These are phyloP conservation scores for Gymnocypris eckloni DNA, from an alignment of 2,797 vertebrate species.

Conservation along the genomic window DNA sequence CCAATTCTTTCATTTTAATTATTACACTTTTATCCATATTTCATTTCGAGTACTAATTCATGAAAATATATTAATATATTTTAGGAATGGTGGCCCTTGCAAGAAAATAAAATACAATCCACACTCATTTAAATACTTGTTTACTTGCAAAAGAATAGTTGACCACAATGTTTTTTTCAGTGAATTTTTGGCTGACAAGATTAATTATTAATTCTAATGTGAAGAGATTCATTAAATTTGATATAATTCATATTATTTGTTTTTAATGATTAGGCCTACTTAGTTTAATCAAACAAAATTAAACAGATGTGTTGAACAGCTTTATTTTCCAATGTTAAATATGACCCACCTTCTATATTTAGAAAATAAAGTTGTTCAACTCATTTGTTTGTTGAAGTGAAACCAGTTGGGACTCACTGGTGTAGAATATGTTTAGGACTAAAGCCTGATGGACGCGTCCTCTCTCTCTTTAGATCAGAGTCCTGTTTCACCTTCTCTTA, in stretches of 20 bases:
- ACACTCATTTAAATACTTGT: not conserved
- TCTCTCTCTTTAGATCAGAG: slow-evolving; percentile 7
- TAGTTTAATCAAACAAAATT: not conserved
- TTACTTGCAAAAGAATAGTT: not conserved
- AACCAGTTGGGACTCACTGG: not conserved
- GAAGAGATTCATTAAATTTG: not conserved
- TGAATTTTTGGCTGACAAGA: not conserved
- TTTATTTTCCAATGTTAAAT: not conserved
- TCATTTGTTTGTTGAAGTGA: not conserved
- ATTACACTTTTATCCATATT: not conserved
- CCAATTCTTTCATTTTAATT: not conserved
- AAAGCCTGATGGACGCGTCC: slow-evolving; percentile 29
- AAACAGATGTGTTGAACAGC: not conserved
- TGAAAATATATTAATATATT: not conserved
- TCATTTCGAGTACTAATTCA: not conserved
- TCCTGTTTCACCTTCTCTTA: slow-evolving; percentile 44
- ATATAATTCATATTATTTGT: not conserved
- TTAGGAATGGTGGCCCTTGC: not conserved
- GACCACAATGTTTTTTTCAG: not conserved
- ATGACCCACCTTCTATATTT: not conserved
- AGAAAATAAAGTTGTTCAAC: not conserved
- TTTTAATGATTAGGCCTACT: not conserved
- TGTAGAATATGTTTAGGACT: not conserved
- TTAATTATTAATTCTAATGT: not conserved
- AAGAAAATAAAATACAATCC: not conserved